Percentiles rank a stretch among this genome's conserved stretches.
These are phyloP conservation scores for Campaea margaritaria DNA, from an alignment of 2,888 invertebrate genomes.

Conservation along the genomic window DNA sequence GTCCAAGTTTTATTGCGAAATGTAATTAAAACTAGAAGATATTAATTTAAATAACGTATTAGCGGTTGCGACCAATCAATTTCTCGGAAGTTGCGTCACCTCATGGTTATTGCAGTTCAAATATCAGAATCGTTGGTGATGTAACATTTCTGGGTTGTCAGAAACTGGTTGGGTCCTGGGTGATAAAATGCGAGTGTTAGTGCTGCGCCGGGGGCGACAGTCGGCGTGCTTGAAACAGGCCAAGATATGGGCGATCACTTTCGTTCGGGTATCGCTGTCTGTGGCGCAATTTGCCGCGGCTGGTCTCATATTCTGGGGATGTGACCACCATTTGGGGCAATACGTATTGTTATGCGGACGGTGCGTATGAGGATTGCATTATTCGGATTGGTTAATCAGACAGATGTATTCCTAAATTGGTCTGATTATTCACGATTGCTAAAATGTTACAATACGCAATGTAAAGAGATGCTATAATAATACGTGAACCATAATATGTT, in stretches of 20 bases:
- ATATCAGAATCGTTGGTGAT: slow-evolving; percentile 39
- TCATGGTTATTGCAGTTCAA: slow-evolving; percentile 34
- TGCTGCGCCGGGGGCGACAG: slow-evolving; percentile 47
- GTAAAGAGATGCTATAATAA: slow-evolving; percentile 12
- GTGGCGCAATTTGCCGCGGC: slow-evolving; percentile 50
- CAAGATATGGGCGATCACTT: slow-evolving; percentile 58
- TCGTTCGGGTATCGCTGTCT: slow-evolving; percentile 60
- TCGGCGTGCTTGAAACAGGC: slow-evolving; percentile 37
- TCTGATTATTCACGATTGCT: slow-evolving; percentile 23
- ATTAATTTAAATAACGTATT: slow-evolving; percentile 42
- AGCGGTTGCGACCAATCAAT: slow-evolving; percentile 33
- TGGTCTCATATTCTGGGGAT: too few relatives aligned
- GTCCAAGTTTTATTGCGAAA: slow-evolving; percentile 32
- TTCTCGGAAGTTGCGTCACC: slow-evolving; percentile 42
- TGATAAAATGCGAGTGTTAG: slow-evolving; percentile 47
- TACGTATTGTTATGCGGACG: slow-evolving; percentile 46
- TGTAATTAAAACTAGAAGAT: slow-evolving; percentile 39
- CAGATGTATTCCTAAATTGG: slow-evolving; percentile 30
- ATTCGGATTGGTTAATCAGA: slow-evolving; percentile 30
- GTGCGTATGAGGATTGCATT: slow-evolving; percentile 44
- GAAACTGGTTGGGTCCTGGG: slow-evolving; percentile 39
- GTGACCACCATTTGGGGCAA: slow-evolving; percentile 37
- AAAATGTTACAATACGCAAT: slow-evolving; percentile 19
- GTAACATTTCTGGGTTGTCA: slow-evolving; percentile 35
- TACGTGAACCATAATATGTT: background rate